Percentiles rank a stretch among this genome's conserved stretches.
These are phyloP conservation scores for Hermaeophaga mercurialis DNA, from an alignment of 2,888 invertebrate genomes.

Conservation along the genomic window DNA sequence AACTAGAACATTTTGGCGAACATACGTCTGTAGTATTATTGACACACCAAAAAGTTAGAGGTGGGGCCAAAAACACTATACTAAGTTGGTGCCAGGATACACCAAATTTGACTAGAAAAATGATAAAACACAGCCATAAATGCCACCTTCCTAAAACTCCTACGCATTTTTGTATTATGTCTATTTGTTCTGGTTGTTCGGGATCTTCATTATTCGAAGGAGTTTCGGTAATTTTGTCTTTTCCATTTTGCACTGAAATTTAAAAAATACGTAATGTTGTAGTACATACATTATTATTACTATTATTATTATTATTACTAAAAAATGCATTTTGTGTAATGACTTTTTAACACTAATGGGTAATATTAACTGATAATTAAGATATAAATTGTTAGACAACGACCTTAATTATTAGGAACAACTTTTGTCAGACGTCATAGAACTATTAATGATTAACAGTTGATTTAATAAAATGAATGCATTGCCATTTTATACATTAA, in stretches of 20 bases:
- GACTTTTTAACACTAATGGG: no score
- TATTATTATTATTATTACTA: no score
- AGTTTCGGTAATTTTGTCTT: constrained; percentile 15
- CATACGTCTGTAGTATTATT: constrained; percentile 61
- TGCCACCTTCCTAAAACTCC: constrained; percentile 79
- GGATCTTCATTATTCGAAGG: constrained; percentile 4
- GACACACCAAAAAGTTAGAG: constrained; percentile 60
- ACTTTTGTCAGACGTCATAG: no score
- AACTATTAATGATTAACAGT: no score
- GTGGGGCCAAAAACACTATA: constrained; percentile 77
- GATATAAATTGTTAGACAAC: no score
- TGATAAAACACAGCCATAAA: constrained; percentile 69
- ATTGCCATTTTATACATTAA: no score
- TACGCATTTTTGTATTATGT: constrained; percentile 71
- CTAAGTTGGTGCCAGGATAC: constrained; percentile 82
- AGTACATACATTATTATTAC: not conserved
- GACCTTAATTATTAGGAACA: no score
- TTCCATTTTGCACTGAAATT: constrained; percentile 36
- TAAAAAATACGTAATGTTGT: not conserved
- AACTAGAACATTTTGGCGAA: constrained; percentile 61
- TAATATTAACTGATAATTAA: no score
- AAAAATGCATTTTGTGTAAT: no score
- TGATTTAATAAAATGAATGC: no score
- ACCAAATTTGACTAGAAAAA: constrained; percentile 70
- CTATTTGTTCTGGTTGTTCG: constrained; percentile 48